These are phyloP conservation scores for Ectemnius lituratus DNA, from an alignment of 2,888 invertebrate genomes.

Conservation along the genomic window DNA sequence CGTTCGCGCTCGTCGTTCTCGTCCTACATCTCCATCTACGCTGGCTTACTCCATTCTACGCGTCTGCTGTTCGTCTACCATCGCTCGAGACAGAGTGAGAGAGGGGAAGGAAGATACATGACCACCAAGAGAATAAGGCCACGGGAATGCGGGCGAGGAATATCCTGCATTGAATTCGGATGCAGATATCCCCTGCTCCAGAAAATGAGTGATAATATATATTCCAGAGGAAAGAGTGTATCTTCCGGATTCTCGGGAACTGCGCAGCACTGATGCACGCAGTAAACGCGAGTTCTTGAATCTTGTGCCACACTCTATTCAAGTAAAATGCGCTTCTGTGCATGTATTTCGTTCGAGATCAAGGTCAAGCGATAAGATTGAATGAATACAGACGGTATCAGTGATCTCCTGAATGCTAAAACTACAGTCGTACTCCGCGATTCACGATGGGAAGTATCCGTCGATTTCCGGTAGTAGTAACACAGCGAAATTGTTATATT, in stretches of 20 bases:
- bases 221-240: no score
- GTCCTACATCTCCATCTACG: not conserved
- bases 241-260: no score
- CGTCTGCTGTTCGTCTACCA: no score
- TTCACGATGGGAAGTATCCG: no score
- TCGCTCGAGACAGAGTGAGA: not conserved
- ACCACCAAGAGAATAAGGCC: not conserved
- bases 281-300: slow-evolving; percentile 22
- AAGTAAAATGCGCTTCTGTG: slow-evolving; percentile 23
- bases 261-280: not conserved
- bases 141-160: not conserved
- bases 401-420: slow-evolving; percentile 27
- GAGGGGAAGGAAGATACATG: not conserved
- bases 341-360: slow-evolving; percentile 24
- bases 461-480: no score
- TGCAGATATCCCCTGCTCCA: not conserved
- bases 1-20: slow-evolving; percentile 1
- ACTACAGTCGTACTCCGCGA: no score
- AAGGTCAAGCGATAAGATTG: slow-evolving; percentile 41
- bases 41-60: no score
- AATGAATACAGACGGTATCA: slow-evolving; percentile 34
- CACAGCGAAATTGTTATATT: no score
- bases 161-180: not conserved
- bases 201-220: not conserved
- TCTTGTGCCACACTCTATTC: slow-evolving; percentile 10